Base-by-base conservation (phyloP, 1,140 invertebrate species). In the Theocolax elegans region DNA sequence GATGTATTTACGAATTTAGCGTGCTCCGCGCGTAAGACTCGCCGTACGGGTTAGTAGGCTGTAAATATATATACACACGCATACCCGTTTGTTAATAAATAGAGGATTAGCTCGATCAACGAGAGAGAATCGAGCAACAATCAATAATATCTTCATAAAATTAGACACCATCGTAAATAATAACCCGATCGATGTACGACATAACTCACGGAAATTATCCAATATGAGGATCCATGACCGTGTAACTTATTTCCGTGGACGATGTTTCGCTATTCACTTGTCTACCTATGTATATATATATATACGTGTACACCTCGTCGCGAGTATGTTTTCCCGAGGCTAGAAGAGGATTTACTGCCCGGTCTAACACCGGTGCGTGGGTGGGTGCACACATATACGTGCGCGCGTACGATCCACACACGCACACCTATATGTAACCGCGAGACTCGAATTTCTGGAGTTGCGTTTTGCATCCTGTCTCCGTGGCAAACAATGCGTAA, bases 191-290 rank as follows among this genome's bases (percentile, higher is more conserved):
- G 40, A 17, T 40, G 29, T 40, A 9, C 9, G 3, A 17, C 9
- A 40, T 40, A 38, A 58, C 54, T 40, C 31, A 58, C 9, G 17
- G 17, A 58, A 58, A 58, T 40, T 58, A 58, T 58, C 19, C 31
- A 29, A 54, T 54, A 31, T 27, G 27, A 51, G 23, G 12, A 51
- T 25, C 23, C n/a, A 51, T 27, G 21, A 13, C n/a, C 21, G 27
- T 51, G 23, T 27, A 51, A 27, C 23, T 25, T 27, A 21, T 51
- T 51, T 15, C 12, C 4, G 21, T 27, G n/a, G n/a, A 51, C 10
- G 12, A 51, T 51, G 25, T 25, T 6, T 13, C 48, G 9, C n/a
- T 21, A 51, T 51, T 51, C 48, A 8, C 48, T 27, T 27, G 48
- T 25, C 25, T n/a, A n/a, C n/a, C n/a, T n/a, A n/a, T n/a, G n/a